These are phyloP conservation scores for Pavo muticus DNA, from an alignment of 2,113 vertebrate species.

Conservation along the genomic window DNA sequence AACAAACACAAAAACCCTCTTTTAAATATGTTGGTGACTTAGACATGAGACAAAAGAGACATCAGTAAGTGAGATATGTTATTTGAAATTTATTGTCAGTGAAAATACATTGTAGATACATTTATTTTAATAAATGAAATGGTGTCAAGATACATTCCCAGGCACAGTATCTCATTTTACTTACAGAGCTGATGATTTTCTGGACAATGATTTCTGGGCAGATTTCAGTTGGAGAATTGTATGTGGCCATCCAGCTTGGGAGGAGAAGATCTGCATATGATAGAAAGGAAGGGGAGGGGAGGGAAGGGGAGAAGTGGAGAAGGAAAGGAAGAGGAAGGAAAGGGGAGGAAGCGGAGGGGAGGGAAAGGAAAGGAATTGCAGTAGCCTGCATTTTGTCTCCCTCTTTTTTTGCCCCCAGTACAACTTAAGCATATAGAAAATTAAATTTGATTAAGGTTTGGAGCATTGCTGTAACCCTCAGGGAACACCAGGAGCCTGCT, in stretches of 20 bases:
- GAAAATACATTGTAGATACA: not conserved
- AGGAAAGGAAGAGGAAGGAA: too few relatives aligned
- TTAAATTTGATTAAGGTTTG: not conserved
- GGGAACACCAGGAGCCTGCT: not conserved
- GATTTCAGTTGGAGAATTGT: not conserved
- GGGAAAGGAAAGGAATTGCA: not conserved
- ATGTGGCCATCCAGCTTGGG: not conserved
- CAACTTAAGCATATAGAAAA: not conserved
- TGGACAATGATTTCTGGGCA: not conserved
- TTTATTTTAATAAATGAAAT: not conserved
- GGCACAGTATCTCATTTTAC: not conserved
- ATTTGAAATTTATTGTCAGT: not conserved
- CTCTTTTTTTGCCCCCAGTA: not conserved
- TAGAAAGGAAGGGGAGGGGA: too few relatives aligned
- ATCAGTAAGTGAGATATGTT: not conserved
- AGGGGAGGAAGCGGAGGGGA: too few relatives aligned
- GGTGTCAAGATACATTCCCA: accelerated
- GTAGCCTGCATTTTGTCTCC: not conserved
- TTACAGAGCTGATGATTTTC: not conserved
- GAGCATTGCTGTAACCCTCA: not conserved
- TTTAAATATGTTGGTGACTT: not conserved
- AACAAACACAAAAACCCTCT: accelerated
- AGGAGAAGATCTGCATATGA: not conserved
- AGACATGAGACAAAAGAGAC: accelerated
- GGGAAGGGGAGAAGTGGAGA: too few relatives aligned